Conservation (phyloP, 2,113 vertebrate species). For the Parotia lawesii region DNA sequence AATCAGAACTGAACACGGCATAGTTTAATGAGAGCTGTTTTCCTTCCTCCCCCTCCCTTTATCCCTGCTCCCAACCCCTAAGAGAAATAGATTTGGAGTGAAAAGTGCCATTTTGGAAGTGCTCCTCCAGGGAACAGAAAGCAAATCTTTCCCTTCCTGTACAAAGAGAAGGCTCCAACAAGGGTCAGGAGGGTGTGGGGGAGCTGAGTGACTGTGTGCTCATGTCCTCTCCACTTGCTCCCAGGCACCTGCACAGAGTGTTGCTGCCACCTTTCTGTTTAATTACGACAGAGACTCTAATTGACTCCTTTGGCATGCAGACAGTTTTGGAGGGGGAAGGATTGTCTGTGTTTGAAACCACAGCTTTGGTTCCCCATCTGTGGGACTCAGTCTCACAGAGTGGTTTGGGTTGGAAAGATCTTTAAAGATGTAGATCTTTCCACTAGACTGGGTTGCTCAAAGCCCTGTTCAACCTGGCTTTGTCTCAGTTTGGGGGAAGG, state of each 20-base stretch:
- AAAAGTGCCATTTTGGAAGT: neutral
- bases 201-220: neutral
- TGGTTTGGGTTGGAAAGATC: neutral
- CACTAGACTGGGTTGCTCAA: no score
- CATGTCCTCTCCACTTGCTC: neutral
- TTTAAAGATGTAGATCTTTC: neutral
- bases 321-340: neutral
- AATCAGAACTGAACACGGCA: neutral
- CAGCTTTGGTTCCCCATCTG: neutral
- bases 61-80: neutral
- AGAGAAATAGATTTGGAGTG: neutral
- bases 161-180: neutral
- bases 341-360: neutral
- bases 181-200: neutral
- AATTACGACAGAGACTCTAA: constrained; percentile 19
- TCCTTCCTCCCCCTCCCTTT: neutral
- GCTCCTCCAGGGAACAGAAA: neutral
- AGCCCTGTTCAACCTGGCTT: neutral
- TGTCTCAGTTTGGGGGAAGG: neutral
- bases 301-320: neutral
- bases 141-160: neutral
- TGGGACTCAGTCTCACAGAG: neutral
- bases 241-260: neutral
- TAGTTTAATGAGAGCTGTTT: accelerated
- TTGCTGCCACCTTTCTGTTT: neutral